phyloP scores from a whole-genome alignment of 1,140 invertebrate genomes.

The silkworm (Bombyx mori) region ASM3026992v2 NC_085111.1:16360001-16360500 shows the following conservation, averaged over 20 bases:
- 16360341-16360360: constrained; percentile 78
- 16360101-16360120: constrained; percentile 26
- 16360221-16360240: constrained; percentile 72
- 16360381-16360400: constrained; percentile 70
- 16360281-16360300: constrained; percentile 79
- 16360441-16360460: constrained; percentile 43
- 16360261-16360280: constrained; percentile 72
- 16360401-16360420: constrained; percentile 44
- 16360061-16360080: constrained; percentile 34
- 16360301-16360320: constrained; percentile 73
- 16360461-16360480: constrained; percentile 74
- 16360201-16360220: constrained; percentile 69
- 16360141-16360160: constrained; percentile 17
- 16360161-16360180: constrained; percentile 37
- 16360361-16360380: constrained; percentile 68
- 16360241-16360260: constrained; percentile 67
- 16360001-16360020: background rate
- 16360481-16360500: constrained; percentile 75
- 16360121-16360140: constrained; percentile 18
- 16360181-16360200: constrained; percentile 64
- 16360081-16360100: constrained; percentile 29
- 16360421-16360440: constrained; percentile 44
- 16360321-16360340: constrained; percentile 74
- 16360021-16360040: background rate
- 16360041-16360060: constrained; percentile 6